Percentiles rank a stretch among this genome's conserved stretches.
phyloP scores from a whole-genome alignment of 2,113 vertebrate genomes.

The Cygnus buccinator region DNA sequence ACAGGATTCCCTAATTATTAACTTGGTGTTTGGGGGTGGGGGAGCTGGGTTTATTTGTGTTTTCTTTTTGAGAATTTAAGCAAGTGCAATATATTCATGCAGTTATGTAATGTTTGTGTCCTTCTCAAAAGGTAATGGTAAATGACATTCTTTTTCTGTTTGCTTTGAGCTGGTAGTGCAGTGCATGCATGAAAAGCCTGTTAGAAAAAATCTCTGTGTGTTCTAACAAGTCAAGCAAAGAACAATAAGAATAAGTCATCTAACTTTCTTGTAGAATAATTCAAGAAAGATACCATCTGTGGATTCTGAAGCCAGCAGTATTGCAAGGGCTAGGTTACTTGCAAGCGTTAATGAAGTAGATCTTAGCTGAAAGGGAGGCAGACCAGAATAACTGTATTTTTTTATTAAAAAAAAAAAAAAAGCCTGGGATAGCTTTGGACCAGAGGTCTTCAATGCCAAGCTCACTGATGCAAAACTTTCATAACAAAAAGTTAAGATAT shows the following conservation, averaged over 20 bases:
- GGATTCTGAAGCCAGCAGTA: background rate
- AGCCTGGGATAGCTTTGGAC: background rate
- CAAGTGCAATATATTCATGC: background rate
- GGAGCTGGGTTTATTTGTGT: background rate
- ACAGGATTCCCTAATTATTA: background rate
- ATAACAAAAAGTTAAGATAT: background rate
- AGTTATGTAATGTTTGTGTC: background rate
- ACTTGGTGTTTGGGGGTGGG: no score
- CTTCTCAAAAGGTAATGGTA: background rate
- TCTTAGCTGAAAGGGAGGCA: background rate
- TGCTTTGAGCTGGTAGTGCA: background rate
- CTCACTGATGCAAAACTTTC: background rate
- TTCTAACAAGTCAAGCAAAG: background rate
- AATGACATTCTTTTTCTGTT: background rate
- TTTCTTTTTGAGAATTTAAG: background rate
- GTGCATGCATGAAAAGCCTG: background rate
- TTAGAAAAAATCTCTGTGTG: background rate
- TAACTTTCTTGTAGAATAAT: background rate
- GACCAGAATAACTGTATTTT: background rate
- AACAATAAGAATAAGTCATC: background rate
- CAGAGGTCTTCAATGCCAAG: background rate
- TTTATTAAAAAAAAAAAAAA: background rate
- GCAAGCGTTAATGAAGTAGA: background rate
- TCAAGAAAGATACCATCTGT: background rate
- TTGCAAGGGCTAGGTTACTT: background rate